phyloP scores from a whole-genome alignment of 2,113 vertebrate species.

The Recurvirostra avosetta region DNA sequence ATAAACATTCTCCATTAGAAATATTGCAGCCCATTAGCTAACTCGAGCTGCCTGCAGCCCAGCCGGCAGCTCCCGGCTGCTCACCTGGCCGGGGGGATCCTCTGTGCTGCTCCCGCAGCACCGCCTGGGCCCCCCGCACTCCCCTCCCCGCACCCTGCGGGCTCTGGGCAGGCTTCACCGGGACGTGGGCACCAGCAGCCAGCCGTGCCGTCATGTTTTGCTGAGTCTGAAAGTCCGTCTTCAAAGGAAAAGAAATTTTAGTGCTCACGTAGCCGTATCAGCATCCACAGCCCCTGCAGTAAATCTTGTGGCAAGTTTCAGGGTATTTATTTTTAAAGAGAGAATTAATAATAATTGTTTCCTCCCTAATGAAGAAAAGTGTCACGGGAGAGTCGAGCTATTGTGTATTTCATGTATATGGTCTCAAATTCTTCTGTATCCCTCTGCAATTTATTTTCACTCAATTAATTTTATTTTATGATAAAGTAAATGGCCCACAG shows the following conservation, averaged over 20 bases:
- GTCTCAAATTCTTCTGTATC: conserved; percentile 57
- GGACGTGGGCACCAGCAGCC: background rate
- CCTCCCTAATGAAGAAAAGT: conserved; percentile 70
- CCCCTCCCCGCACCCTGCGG: rapidly evolving
- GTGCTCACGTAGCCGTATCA: rapidly evolving
- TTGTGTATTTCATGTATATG: conserved; percentile 27
- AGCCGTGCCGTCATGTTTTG: rapidly evolving
- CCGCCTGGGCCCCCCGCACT: background rate
- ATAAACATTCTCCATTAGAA: conserved; percentile 9
- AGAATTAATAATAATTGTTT: conserved; percentile 70
- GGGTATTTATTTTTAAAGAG: conserved; percentile 51
- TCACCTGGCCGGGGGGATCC: background rate
- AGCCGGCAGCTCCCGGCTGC: background rate
- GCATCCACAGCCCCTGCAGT: background rate
- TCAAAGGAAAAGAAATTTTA: background rate
- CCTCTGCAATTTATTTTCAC: conserved; percentile 64
- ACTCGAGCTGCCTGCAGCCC: background rate
- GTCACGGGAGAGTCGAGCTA: background rate
- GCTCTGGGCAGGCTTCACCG: background rate
- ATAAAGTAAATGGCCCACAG: conserved; percentile 75
- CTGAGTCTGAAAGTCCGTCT: background rate
- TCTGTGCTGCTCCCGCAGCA: background rate
- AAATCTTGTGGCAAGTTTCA: conserved; percentile 12
- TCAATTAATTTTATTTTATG: conserved; percentile 74
- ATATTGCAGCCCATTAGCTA: background rate